Conservation (phyloP, 2,888 invertebrate genomes). For the Idaea aversata region DNA sequence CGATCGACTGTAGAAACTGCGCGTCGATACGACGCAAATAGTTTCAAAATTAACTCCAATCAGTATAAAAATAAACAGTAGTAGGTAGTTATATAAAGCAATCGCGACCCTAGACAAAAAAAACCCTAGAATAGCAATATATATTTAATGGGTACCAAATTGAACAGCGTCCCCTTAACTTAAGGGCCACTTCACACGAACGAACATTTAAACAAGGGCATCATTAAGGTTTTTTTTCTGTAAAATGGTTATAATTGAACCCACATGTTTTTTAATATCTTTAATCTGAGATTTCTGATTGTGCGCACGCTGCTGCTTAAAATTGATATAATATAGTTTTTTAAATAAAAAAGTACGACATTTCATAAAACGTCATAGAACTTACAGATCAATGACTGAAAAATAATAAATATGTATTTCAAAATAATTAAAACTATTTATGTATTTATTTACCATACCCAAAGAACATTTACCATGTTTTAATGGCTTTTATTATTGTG, state of each 20-base stretch:
- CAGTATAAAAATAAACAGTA: background rate
- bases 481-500: no score
- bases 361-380: no score
- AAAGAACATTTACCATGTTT: no score
- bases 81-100: background rate
- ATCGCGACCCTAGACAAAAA: background rate
- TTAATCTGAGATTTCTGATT: slow-evolving; percentile 61
- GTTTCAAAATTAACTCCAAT: no score
- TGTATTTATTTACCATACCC: no score
- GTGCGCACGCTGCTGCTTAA: slow-evolving; percentile 12
- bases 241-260: slow-evolving; percentile 65
- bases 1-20: no score
- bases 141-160: slow-evolving; percentile 10
- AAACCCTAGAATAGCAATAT: background rate
- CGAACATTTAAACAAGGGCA: slow-evolving; percentile 46
- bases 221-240: slow-evolving; percentile 52
- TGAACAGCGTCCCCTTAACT: slow-evolving; percentile 44
- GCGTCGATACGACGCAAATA: no score
- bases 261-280: slow-evolving; percentile 64
- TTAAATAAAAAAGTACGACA: background rate
- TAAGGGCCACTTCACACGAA: slow-evolving; percentile 52
- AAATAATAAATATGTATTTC: no score
- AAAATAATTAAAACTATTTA: no score
- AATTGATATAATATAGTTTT: background rate
- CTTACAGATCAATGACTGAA: no score